A percentile compares a stretch with the other conserved stretches of the same genome.
Conservation (phyloP, 1,140 invertebrate genomes). For the Acromyrmex heyeri region DNA sequence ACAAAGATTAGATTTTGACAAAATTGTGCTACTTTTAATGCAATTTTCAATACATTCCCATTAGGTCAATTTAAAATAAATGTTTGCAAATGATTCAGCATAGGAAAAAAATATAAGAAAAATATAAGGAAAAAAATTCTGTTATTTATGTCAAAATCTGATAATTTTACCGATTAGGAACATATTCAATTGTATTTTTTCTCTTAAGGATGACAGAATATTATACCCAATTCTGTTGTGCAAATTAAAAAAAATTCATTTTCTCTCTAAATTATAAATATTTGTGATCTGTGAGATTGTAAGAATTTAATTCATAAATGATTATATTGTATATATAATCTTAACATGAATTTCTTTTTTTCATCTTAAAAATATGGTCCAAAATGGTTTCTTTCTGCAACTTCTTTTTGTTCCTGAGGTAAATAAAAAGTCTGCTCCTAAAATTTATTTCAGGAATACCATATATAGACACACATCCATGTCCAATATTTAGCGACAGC, state of each 20-base stretch:
- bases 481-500: constrained; percentile 25
- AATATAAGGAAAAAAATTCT: no score
- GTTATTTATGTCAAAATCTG: no score
- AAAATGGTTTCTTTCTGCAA: neutral
- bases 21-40: no score
- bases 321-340: no score
- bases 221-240: neutral
- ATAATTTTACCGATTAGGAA: neutral
- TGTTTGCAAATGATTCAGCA: no score
- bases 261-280: neutral
- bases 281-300: neutral
- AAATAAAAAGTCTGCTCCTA: neutral
- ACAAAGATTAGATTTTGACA: no score
- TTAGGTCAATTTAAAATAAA: no score
- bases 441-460: neutral
- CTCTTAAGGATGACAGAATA: neutral
- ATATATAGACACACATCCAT: constrained; percentile 1
- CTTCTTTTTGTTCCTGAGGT: no score
- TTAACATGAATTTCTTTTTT: neutral
- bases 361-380: neutral
- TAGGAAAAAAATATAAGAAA: no score
- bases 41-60: no score
- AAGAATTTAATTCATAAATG: no score
- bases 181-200: neutral
- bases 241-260: neutral